Evolutionary conservation across 2,888 invertebrate species (phyloP).

Genomic region (Melinopterus prodromus): DNA sequence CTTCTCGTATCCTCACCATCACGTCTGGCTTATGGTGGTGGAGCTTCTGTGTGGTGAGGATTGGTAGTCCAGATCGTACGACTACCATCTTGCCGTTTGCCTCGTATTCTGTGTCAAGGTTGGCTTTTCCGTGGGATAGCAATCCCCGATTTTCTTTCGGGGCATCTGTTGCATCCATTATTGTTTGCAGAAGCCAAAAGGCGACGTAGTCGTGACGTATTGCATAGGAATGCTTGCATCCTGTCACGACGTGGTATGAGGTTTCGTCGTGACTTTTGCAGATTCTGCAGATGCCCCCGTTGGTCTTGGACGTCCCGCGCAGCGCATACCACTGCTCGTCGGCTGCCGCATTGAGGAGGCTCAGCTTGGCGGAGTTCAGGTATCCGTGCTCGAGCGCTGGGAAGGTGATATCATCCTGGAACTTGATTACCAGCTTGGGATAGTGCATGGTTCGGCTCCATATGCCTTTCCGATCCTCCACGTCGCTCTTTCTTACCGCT

Average conservation of each 20-base stretch:
- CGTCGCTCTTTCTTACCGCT: too few species aligned
- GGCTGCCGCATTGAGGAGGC: slow-evolving; percentile 39
- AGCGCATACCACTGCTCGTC: slow-evolving; percentile 43
- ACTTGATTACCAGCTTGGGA: slow-evolving; percentile 34
- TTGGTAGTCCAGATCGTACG: not conserved
- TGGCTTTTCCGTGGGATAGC: too few species aligned
- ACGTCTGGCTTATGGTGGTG: slow-evolving; percentile 7
- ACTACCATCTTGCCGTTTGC: not conserved
- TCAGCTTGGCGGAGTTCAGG: slow-evolving; percentile 36
- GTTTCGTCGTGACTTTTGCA: slow-evolving; percentile 37
- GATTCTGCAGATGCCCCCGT: slow-evolving; percentile 33
- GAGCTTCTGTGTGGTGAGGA: not conserved
- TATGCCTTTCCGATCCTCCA: too few species aligned
- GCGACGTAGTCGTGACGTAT: slow-evolving; percentile 43
- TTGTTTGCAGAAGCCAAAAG: slow-evolving; percentile 33
- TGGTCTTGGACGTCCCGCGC: slow-evolving; percentile 17
- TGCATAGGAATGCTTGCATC: slow-evolving; percentile 38
- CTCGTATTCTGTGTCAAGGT: too few species aligned
- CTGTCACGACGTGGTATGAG: slow-evolving; percentile 42
- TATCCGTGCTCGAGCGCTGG: slow-evolving; percentile 31
- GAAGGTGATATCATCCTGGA: slow-evolving; percentile 31
- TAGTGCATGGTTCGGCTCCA: slow-evolving; percentile 39
- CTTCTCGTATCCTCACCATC: too few species aligned
- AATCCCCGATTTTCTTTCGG: not conserved
- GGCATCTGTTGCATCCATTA: slow-evolving; percentile 23